Base-by-base conservation (phyloP, 2,888 invertebrate species). In the Eretmocerus hayati region DNA sequence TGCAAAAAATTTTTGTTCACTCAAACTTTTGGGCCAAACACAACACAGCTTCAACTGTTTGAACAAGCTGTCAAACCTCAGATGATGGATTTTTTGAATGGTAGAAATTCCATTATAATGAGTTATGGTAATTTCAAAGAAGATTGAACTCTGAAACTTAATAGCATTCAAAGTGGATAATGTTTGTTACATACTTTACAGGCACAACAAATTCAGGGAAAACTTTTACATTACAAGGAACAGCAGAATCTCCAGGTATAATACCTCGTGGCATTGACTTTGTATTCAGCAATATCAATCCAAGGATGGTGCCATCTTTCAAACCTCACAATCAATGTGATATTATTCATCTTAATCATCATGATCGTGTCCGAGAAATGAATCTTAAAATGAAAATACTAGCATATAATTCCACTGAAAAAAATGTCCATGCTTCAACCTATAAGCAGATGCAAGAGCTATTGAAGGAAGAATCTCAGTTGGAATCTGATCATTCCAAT, bases 191-290 rank as follows among this genome's bases (percentile, higher is more conserved):
- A 15, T 38, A 42, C 45, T 31, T 52, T 46, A 4, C 42, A 70
- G 70, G 94, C 22, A 87, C 91, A 0, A 93, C 93, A 0, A 92
- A 90, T 48, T 89, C 93, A 0, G 94, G 94, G 19, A 92, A 92
- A 70, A 90, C 91, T 0, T 88, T 81, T 61, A 90, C 91, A 0
- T 76, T 91, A 19, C 85, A 80, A 78, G 87, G 87, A 0, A 80
- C 78, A 4, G 75, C 79, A 0, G 69, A 71, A 1, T 75, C 81
- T 4, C 85, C 84, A 0, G 88, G 88, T 2, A 74, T 88, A 5
- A 77, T 87, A 38, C 83, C 82, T 0, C 73, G 83, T 13, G 76
- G 81, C 0, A 69, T 87, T 43, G 83, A 81, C 60, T 79, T 77
- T 68, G 73, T 80, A 5, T 81, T 81, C 42, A 58, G 63, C 1